A percentile compares a stretch with the other conserved stretches of the same genome.
Evolutionary conservation across 2,888 invertebrate genomes (phyloP).

Genomic region (Bellardia pandia): DNA sequence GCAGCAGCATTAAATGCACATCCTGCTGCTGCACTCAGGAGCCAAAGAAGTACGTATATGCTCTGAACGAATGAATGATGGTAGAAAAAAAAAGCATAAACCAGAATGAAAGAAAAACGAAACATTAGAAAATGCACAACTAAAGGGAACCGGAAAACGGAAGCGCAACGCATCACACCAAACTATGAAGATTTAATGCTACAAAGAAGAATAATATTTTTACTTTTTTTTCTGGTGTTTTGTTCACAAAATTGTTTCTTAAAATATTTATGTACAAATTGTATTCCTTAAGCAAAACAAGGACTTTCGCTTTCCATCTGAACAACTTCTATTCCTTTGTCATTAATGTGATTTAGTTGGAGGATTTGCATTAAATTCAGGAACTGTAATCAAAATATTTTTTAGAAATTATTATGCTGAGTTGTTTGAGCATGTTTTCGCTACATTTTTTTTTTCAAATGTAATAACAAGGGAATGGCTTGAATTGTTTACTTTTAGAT

Average conservation of each 20-base stretch:
- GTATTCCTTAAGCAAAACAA: constrained; percentile 48
- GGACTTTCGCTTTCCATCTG: constrained; percentile 32
- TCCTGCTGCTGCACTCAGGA: constrained; percentile 71
- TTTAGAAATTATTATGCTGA: neutral
- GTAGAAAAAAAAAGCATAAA: constrained; percentile 15
- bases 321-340: constrained; percentile 3
- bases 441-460: no score
- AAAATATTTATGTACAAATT: constrained; percentile 28
- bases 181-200: constrained; percentile 66
- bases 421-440: no score
- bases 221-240: constrained; percentile 4
- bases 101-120: constrained; percentile 6
- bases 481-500: no score
- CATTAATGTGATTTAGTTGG: constrained; percentile 22
- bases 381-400: constrained; percentile 32
- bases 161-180: constrained; percentile 73
- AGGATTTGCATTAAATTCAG: constrained; percentile 31
- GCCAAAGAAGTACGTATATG: constrained; percentile 43
- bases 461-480: no score
- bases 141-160: constrained; percentile 70
- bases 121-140: constrained; percentile 63
- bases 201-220: constrained; percentile 50
- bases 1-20: constrained; percentile 70
- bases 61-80: constrained; percentile 17
- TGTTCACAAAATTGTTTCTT: constrained; percentile 21